Conservation (phyloP, 2,113 vertebrate species). For the Calonectris borealis region DNA sequence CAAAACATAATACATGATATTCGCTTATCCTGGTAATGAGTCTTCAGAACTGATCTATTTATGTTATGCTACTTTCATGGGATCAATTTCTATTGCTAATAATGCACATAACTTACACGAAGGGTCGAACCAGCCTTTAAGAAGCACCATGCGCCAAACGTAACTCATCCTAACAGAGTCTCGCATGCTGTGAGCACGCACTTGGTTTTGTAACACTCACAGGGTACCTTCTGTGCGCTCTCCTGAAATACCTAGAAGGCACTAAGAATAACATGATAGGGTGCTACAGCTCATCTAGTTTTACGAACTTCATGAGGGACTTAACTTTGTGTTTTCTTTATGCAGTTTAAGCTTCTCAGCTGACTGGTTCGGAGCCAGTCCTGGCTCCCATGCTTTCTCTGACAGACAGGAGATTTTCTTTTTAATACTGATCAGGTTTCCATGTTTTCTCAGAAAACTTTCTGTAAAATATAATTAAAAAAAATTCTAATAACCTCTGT, state of each 20-base stretch:
- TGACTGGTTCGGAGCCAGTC: not conserved
- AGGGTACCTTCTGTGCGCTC: not conserved
- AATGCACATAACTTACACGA: not conserved
- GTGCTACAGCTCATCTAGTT: not conserved
- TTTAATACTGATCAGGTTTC: not conserved
- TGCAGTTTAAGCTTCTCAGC: not conserved
- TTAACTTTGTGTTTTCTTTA: not conserved
- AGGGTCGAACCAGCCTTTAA: not conserved
- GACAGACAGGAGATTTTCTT: not conserved
- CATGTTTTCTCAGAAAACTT: not conserved
- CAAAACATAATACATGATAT: not conserved
- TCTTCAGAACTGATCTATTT: not conserved
- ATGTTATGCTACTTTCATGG: not conserved
- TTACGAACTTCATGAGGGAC: not conserved
- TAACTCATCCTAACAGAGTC: not conserved
- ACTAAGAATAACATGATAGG: not conserved
- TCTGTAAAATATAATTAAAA: not conserved
- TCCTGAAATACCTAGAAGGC: not conserved
- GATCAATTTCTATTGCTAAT: constrained; percentile 9
- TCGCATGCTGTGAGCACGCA: not conserved
- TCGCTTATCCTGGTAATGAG: not conserved
- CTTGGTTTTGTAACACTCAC: not conserved
- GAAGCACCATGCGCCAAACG: not conserved
- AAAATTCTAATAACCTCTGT: not conserved
- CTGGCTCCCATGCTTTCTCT: not conserved